These are phyloP conservation scores for Eriocheir sinensis DNA, from an alignment of 1,140 invertebrate species.

Conservation along the genomic window DNA sequence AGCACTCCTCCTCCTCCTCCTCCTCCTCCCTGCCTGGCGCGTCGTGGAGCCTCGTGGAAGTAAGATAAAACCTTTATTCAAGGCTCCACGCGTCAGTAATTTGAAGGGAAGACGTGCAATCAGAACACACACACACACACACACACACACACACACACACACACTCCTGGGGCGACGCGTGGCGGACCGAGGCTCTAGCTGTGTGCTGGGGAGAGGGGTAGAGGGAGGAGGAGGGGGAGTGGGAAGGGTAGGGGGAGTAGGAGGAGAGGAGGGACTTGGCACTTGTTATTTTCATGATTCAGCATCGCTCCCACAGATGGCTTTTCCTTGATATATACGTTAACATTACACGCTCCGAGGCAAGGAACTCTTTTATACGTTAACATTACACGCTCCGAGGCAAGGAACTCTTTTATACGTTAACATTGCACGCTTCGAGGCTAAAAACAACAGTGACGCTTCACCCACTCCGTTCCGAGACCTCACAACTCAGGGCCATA, in stretches of 20 bases:
- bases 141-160: background rate
- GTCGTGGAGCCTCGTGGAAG: background rate
- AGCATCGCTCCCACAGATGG: background rate
- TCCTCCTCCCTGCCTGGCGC: too few relatives aligned
- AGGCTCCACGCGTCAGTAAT: background rate
- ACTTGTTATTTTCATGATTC: conserved; percentile 27
- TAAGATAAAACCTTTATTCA: background rate
- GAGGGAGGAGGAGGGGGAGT: too few relatives aligned
- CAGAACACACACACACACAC: background rate
- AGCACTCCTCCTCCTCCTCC: too few relatives aligned
- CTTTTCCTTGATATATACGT: background rate
- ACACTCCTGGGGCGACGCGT: background rate
- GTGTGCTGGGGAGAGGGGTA: too few relatives aligned
- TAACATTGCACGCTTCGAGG: background rate
- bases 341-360: background rate
- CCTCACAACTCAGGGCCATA: too few relatives aligned
- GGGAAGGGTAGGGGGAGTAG: too few relatives aligned
- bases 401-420: background rate
- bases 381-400: background rate
- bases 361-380: background rate
- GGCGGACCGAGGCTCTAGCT: background rate
- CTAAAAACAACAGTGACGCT: too few relatives aligned
- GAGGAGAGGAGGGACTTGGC: background rate
- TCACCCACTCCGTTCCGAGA: too few relatives aligned
- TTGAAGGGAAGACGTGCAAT: background rate